Conservation (phyloP, 1,140 invertebrate species). For the Cotesia typhae region DNA sequence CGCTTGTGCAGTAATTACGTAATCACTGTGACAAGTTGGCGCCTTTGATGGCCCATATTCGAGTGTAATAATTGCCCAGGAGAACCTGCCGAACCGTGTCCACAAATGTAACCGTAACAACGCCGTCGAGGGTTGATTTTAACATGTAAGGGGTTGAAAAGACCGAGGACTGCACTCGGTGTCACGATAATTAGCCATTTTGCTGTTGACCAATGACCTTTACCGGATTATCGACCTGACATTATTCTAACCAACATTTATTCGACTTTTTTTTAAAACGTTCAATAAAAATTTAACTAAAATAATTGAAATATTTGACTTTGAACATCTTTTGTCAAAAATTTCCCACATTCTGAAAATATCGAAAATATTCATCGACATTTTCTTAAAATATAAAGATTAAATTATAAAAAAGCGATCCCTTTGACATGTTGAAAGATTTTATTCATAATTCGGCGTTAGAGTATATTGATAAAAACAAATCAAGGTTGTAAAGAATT, state of each 20-base stretch:
- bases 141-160: not conserved
- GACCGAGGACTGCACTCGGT: not conserved
- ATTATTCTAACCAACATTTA: slow-evolving; percentile 55
- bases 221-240: slow-evolving; percentile 29
- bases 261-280: not conserved
- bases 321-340: too few species aligned
- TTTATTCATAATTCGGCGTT: too few species aligned
- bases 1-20: slow-evolving; percentile 20
- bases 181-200: slow-evolving; percentile 46
- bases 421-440: too few species aligned
- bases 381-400: too few species aligned
- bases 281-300: too few species aligned
- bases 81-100: not conserved
- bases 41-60: slow-evolving; percentile 32
- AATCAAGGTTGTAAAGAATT: not conserved
- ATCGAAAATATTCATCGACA: too few species aligned
- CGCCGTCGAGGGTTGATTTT: not conserved
- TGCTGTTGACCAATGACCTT: slow-evolving; percentile 36
- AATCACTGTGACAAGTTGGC: slow-evolving; percentile 30
- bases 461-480: slow-evolving; percentile 10
- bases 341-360: too few species aligned
- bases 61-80: slow-evolving; percentile 35
- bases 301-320: too few species aligned
- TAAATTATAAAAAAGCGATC: too few species aligned
- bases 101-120: slow-evolving; percentile 36